Percentiles rank a stretch among this genome's conserved stretches.
Evolutionary conservation across 1,140 invertebrate genomes (phyloP).

Genomic region (Tetramorium simillimum): DNA sequence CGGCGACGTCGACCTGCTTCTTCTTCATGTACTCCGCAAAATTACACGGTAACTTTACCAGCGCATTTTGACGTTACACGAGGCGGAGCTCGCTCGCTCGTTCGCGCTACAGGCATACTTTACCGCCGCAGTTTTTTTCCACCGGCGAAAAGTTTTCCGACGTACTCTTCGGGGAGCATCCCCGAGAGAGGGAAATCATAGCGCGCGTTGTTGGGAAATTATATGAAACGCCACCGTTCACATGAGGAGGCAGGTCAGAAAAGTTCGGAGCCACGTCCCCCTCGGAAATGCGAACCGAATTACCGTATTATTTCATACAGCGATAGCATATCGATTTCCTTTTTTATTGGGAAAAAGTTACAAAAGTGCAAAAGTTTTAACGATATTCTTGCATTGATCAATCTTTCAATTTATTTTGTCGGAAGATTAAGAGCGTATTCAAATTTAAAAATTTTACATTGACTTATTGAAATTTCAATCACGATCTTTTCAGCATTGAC

Average conservation of each 20-base stretch:
- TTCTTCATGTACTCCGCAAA: conserved; percentile 50
- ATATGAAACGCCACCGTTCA: conserved; percentile 33
- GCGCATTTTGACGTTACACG: conserved; percentile 55
- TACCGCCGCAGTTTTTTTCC: conserved; percentile 37
- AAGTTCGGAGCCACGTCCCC: conserved; percentile 21
- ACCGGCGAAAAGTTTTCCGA: conserved; percentile 38
- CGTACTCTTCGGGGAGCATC: conserved; percentile 35
- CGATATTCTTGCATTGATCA: neutral
- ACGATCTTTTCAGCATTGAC: neutral
- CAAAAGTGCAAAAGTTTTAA: neutral
- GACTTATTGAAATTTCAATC: neutral
- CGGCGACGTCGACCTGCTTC: conserved; percentile 26
- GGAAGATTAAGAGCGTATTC: neutral
- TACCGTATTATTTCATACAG: conserved; percentile 7
- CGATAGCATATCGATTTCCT: conserved; percentile 13
- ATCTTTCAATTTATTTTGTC: neutral
- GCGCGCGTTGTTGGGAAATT: conserved; percentile 50
- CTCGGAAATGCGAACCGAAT: neutral
- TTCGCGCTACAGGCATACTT: conserved; percentile 45
- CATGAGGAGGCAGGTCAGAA: conserved; percentile 12
- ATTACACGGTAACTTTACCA: conserved; percentile 57
- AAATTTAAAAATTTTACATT: neutral
- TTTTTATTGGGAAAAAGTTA: conserved; percentile 2
- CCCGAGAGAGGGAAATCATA: conserved; percentile 49
- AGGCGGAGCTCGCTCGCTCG: neutral